Evolutionary conservation across 1,140 invertebrate species (phyloP), one percentile per base, ranked within the genome.

Genomic region (Kradibia gibbosae): DNA sequence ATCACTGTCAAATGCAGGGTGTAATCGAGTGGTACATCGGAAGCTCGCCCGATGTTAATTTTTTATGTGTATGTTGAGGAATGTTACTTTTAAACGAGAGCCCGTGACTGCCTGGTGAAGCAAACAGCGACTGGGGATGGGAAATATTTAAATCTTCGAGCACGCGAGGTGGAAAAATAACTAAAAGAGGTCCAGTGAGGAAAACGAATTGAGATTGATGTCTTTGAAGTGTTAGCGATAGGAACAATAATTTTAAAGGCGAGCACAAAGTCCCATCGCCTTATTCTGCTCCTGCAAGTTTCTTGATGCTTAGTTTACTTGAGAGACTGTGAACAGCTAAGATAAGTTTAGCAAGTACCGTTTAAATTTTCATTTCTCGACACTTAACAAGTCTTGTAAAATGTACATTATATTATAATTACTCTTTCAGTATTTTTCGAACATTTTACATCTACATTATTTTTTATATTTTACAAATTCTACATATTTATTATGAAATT

Each of bases 1-100:
- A 88, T 88, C 86, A 88, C 86, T 84, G 87, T 87, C 87, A 85
- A 83, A 84, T 83, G 50, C 83, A 80, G 73, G 48, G 76, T 67
- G 82, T 87, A 88, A 88, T 88, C 86, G 87, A 87, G 84, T 82
- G 86, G 73, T 84, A 86, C 84, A 86, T 81, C 79, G 80, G 78
- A 70, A 72, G 82, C 75, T 73, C 65, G 39, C 55, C 55, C 48
- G 71, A 84, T 88, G 86, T 87, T 86, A 87, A 87, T 87, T 86
- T 84, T 67, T 83, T 71, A 55, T 65, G 78, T 77, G 81, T 65
- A 78, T 72, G 81, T n/a, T 57, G 50, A 75, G 42, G 57, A 81
- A 84, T 82, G 80, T 73, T 67, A 81, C 42, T 72, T 73, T 82
- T 60, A 71, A 81, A 60, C 22, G 48, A 45, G 72, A 76, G 50